Percentiles rank a stretch among this genome's conserved stretches.
Evolutionary conservation across 2,797 vertebrate genomes (phyloP).

Genomic region (Chelidonichthys spinosus): DNA sequence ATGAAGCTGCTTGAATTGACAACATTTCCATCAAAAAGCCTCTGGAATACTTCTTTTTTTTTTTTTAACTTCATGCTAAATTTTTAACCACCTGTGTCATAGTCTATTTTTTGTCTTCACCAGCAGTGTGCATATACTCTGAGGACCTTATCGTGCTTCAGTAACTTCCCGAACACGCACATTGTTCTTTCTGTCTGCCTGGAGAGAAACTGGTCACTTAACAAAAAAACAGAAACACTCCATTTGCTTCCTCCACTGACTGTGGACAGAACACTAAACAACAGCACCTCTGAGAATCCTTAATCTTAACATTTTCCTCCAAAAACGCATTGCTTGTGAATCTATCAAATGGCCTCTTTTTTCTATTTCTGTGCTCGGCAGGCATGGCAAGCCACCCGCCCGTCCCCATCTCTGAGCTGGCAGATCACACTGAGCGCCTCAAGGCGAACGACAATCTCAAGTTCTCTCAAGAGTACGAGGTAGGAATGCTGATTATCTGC

Average conservation of each 20-base stretch:
- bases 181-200: constrained; percentile 69
- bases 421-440: constrained; percentile 95
- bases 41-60: constrained; percentile 38
- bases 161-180: constrained; percentile 73
- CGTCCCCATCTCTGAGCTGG: constrained; percentile 93
- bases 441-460: constrained; percentile 99
- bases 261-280: constrained; percentile 72
- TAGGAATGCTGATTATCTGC: constrained; percentile 80
- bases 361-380: constrained; percentile 79
- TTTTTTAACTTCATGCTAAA: constrained; percentile 50
- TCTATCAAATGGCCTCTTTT: constrained; percentile 55
- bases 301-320: constrained; percentile 66
- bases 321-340: constrained; percentile 24
- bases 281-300: constrained; percentile 67
- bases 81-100: constrained; percentile 71
- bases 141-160: constrained; percentile 70
- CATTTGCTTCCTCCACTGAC: constrained; percentile 74
- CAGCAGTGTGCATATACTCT: constrained; percentile 65
- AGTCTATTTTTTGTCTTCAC: constrained; percentile 61
- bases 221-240: constrained; percentile 54
- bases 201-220: constrained; percentile 71
- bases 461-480: constrained; percentile 99
- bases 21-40: constrained; percentile 60
- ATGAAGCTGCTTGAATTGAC: constrained; percentile 67
- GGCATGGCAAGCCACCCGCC: constrained; percentile 98